Evolutionary conservation across 2,888 invertebrate species (phyloP), one percentile per base, ranked within the genome.

Genomic region (Dasypolia templi): DNA sequence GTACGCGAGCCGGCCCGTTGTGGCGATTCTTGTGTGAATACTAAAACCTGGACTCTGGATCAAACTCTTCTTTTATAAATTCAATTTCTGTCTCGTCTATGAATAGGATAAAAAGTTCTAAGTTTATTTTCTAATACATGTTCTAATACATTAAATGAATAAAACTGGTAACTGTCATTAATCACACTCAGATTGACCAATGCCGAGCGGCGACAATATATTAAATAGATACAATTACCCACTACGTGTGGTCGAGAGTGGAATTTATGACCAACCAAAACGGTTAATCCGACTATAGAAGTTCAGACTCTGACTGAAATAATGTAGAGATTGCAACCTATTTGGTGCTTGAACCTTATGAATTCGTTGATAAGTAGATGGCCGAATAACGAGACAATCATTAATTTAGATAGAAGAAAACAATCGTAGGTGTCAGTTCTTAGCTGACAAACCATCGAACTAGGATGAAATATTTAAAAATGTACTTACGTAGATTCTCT

Each of bases 221-320:
- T 65, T 61, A 61, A 55, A 55, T 51, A 19, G 17, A 14, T 29
- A 61, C 14, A 55, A 72, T 72, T 42, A 64, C 42, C n/a, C 42
- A 49, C 42, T 64, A 53, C 42, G 35, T 65, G 49, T 49, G 59
- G 26, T 55, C 29, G 53, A 65, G 49, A 29, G 55, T 14, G 35
- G 65, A 55, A 72, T 77, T 44, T 72, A 53, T 35, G 29, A 55
- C 44, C 5, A 39, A 35, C 26, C 39, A 32, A n/a, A 22, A 1
- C 14, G 19, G 26, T 49, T 12, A 32, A 42, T 32, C 26, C 11
- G 4, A 22, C 26, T 26, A n/a, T 32, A 3, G 0, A n/a, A 14
- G 66, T 2, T 17, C 17, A 0, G 6, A 12, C 39, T 12, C 12
- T 42, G 17, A 29, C 29, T 17, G 6, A n/a, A 61, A 32, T n/a